Percentiles rank a stretch among this genome's conserved stretches.
phyloP scores from a whole-genome alignment of 2,797 vertebrate genomes.

The Eulemur coronatus region DNA sequence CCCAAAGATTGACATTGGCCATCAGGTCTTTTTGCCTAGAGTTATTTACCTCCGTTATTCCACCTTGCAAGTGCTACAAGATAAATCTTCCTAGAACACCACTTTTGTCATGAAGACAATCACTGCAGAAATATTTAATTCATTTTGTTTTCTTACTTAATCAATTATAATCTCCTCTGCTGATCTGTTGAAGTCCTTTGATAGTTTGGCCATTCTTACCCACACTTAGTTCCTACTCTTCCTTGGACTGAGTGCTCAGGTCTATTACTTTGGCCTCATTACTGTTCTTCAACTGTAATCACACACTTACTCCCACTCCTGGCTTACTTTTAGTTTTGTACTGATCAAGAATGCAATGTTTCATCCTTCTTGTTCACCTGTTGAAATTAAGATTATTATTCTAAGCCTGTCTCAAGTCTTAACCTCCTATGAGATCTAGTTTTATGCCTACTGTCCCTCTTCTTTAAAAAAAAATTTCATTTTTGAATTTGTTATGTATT shows the following conservation, averaged over 20 bases:
- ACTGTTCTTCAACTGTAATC: not conserved
- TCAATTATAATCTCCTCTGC: not conserved
- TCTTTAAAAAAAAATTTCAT: not conserved
- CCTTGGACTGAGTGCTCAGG: not conserved
- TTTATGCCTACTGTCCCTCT: not conserved
- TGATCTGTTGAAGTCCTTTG: not conserved
- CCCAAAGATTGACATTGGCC: not conserved
- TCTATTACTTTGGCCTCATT: not conserved
- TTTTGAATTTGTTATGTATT: not conserved
- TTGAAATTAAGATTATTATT: conserved; percentile 17
- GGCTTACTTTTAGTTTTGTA: not conserved
- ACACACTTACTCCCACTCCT: not conserved
- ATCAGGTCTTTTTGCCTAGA: not conserved
- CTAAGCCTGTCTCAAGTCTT: not conserved
- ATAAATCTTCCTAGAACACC: not conserved
- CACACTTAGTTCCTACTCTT: not conserved
- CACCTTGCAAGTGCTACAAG: not conserved
- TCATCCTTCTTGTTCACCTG: not conserved
- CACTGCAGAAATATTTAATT: not conserved
- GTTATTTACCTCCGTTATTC: not conserved
- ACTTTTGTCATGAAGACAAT: not conserved
- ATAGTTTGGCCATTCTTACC: not conserved
- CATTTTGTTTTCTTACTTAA: not conserved
- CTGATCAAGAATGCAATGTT: not conserved
- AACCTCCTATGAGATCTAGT: not conserved